phyloP scores from a whole-genome alignment of 2,888 invertebrate genomes.

The Oligia fasciuncula region DNA sequence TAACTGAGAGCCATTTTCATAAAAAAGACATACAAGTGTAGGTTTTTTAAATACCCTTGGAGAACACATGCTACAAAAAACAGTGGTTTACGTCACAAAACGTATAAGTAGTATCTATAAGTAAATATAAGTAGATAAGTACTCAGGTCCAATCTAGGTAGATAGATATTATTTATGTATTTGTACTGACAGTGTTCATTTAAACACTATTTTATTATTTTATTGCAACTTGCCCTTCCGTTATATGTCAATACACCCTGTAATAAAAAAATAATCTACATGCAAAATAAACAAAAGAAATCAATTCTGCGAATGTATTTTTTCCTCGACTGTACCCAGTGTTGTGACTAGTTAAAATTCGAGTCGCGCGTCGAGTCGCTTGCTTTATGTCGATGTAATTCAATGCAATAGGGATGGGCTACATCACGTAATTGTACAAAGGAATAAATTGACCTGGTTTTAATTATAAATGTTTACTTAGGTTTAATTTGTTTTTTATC shows the following conservation, averaged over 20 bases:
- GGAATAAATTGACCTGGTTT: slow-evolving; percentile 39
- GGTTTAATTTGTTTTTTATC: background rate
- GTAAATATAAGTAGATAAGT: background rate
- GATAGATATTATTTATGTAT: background rate
- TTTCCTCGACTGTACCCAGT: slow-evolving; percentile 59
- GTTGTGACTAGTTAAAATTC: slow-evolving; percentile 72
- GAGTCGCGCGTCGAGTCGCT: slow-evolving; percentile 65
- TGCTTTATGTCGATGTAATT: slow-evolving; percentile 71
- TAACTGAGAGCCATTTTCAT: background rate
- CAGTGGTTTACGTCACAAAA: background rate
- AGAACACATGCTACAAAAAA: background rate
- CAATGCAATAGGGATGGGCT: slow-evolving; percentile 72
- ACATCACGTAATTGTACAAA: slow-evolving; percentile 23
- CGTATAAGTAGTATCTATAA: no score
- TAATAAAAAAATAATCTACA: slow-evolving; percentile 41
- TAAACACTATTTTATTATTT: background rate
- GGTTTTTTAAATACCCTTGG: background rate
- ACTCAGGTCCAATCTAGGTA: background rate
- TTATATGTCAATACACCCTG: slow-evolving; percentile 36
- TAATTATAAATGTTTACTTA: slow-evolving; percentile 17
- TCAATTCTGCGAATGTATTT: slow-evolving; percentile 43
- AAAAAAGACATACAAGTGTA: background rate
- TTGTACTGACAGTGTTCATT: background rate
- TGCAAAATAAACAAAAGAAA: slow-evolving; percentile 41
- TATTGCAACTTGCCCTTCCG: background rate